Evolutionary conservation across 2,797 vertebrate genomes (phyloP), one percentile per base, ranked within the genome.

Genomic region (Channa striata): DNA sequence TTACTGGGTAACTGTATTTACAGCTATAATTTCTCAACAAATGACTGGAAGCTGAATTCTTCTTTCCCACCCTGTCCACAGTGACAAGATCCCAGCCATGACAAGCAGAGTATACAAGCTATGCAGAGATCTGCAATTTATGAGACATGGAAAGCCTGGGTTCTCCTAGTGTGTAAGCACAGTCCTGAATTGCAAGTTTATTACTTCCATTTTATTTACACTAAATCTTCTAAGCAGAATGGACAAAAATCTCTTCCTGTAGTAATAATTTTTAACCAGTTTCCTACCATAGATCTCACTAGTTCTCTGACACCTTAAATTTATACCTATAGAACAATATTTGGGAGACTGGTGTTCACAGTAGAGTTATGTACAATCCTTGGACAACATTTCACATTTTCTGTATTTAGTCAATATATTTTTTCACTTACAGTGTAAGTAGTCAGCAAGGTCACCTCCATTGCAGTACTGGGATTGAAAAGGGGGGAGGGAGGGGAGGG

Each of bases 381-480:
- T 14, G 59, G 23, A 59, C 7, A 36, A 48, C 43, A 34, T 59
- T 54, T 74, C 21, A 54, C 16, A 30, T 49, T 16, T 60, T 39
- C 33, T 33, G 50, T 48, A 50, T 62, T 46, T n/a, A 44, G 54
- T 20, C 59, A 37, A 71, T 65, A 16, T 79, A 69, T 54, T 48
- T 7, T 59, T 74, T 39, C 53, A 96, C 98, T 97, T 93, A 99
- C 98, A 94, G 90, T 99, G 98, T 82, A 99, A 93, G 83, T 99
- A 99, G 90, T 99, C 98, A 2, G 97, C 98, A 71, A 99, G 95
- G 89, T 99, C 98, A 8, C 97, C 98, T 1, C 98, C 98, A 2
- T 98, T 99, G 85, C 98, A 99, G 88, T 99, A 99, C 98, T 99
- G 86, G 42, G 89, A 89, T 50, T 10, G 56, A 17, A 76, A 43